Evolutionary conservation across 1,140 invertebrate genomes (phyloP).

Genomic region (Cherax quadricarinatus): DNA sequence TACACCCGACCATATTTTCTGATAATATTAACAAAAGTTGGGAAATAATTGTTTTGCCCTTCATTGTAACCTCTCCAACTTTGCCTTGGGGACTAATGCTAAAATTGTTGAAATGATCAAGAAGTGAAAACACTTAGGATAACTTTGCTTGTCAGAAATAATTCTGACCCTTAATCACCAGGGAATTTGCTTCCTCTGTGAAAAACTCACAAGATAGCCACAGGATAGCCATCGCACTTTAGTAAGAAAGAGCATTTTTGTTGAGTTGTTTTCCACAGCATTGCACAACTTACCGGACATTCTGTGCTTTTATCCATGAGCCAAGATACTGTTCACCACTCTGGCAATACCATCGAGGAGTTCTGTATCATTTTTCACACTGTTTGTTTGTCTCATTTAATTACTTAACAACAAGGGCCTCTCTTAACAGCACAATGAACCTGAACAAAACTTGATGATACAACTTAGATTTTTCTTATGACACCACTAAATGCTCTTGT

Average conservation of each 20-base stretch:
- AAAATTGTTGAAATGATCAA: no score
- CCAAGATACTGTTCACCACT: slow-evolving; percentile 11
- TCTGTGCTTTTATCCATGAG: background rate
- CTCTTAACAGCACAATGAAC: slow-evolving; percentile 37
- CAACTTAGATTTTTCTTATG: slow-evolving; percentile 25
- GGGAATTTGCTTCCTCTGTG: no score
- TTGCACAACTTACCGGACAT: slow-evolving; percentile 16
- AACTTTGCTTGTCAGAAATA: no score
- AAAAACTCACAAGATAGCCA: background rate
- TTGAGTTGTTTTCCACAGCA: background rate
- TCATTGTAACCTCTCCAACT: no score
- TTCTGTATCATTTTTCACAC: background rate
- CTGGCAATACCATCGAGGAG: slow-evolving; percentile 7
- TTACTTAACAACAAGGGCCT: slow-evolving; percentile 1
- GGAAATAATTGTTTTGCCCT: slow-evolving; percentile 1
- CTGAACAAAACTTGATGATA: background rate
- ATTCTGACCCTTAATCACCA: no score
- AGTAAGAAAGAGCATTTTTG: background rate
- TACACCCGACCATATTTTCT: slow-evolving; percentile 16
- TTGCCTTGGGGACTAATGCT: no score
- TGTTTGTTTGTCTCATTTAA: background rate
- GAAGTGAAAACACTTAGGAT: no score
- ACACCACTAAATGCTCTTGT: slow-evolving; percentile 37
- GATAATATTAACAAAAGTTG: background rate
- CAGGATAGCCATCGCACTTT: slow-evolving; percentile 7